phyloP scores from a whole-genome alignment of 2,888 invertebrate species.

The Patella depressa region DNA sequence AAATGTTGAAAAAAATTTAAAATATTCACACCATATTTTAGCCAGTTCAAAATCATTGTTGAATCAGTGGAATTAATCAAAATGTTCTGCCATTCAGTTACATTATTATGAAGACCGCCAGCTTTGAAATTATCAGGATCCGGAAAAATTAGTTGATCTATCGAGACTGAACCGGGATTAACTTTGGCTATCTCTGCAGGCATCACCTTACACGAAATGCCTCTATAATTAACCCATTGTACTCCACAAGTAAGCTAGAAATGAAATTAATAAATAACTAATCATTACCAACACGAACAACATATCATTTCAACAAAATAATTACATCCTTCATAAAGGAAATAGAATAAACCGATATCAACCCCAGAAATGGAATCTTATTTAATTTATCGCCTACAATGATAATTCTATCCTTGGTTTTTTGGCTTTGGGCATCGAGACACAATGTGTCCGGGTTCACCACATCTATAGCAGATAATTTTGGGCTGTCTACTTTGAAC shows the following conservation, averaged over 20 bases:
- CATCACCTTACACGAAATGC: neutral
- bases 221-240: neutral
- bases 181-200: neutral
- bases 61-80: neutral
- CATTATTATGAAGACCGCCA: neutral
- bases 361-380: no score
- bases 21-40: neutral
- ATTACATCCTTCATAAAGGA: no score
- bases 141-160: neutral
- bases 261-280: no score
- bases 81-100: neutral
- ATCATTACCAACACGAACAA: no score
- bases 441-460: neutral
- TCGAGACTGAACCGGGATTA: neutral
- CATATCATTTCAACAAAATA: no score
- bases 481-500: neutral
- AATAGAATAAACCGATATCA: no score
- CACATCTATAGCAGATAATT: neutral
- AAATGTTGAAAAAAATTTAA: neutral
- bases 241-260: neutral
- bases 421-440: neutral
- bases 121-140: neutral
- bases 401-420: no score
- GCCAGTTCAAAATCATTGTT: neutral
- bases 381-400: no score